These are phyloP conservation scores for Abscondita cerata DNA, from an alignment of 2,888 invertebrate genomes.

Conservation along the genomic window DNA sequence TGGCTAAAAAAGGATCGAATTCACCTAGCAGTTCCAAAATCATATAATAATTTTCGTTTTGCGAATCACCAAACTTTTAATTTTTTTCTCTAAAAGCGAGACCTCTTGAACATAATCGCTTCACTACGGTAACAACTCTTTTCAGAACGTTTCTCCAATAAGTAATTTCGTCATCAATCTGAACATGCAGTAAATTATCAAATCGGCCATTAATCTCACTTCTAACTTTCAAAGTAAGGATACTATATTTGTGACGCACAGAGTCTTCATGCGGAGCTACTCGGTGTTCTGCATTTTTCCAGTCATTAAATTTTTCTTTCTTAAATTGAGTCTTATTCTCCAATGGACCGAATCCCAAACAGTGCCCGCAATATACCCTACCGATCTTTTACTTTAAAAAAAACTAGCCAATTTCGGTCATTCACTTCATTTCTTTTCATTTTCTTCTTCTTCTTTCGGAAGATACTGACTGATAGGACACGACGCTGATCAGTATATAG, in stretches of 20 bases:
- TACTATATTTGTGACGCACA: conserved; percentile 37
- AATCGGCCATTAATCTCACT: conserved; percentile 1
- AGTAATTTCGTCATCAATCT: conserved; percentile 9
- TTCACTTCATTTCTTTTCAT: conserved; percentile 21
- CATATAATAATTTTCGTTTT: too few relatives aligned
- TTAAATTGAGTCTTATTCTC: conserved; percentile 35
- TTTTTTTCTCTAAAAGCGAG: conserved; percentile 39
- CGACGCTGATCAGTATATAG: conserved; percentile 26
- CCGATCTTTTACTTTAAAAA: too few relatives aligned
- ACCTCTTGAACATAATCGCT: conserved; percentile 37
- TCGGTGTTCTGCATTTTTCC: conserved; percentile 41
- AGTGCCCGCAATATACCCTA: too few relatives aligned
- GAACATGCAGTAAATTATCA: neutral
- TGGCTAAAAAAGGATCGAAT: too few relatives aligned
- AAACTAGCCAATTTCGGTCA: conserved; percentile 16
- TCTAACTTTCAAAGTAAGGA: conserved; percentile 7
- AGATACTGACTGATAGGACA: conserved; percentile 17
- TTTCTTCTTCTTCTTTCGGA: conserved; percentile 7
- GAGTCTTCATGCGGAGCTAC: conserved; percentile 40
- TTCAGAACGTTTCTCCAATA: conserved; percentile 41
- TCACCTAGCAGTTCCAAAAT: too few relatives aligned
- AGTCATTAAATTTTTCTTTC: conserved; percentile 41
- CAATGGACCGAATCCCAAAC: conserved; percentile 6
- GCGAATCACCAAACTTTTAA: conserved; percentile 33
- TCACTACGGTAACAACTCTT: conserved; percentile 19